Base-by-base conservation (phyloP, 1,140 invertebrate species). In the Drosophila pallidifrons region DNA sequence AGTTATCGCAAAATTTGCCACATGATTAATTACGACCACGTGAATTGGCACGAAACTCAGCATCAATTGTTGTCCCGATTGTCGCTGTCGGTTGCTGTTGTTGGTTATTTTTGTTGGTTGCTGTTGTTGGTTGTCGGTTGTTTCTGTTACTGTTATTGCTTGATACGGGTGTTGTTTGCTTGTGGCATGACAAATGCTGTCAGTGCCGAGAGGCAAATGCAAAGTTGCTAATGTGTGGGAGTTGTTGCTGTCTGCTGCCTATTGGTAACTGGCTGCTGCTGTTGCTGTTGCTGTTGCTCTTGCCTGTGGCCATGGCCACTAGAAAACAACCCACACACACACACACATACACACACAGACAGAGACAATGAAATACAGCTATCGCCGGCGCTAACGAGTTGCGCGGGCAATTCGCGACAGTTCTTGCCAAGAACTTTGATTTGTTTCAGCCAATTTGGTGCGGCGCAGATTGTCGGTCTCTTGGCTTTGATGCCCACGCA, bases 241-340 rank as follows among this genome's bases (percentile, higher is more conserved):
- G 70, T 55, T 64, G 55, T 65, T 59, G 59, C 28, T 45, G 60
- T 25, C 25, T 46, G 35, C 20, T 38, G 20, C 57, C 60, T 64
- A 16, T 49, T 35, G 46, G 11, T 55, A 72, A 32, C 30, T 35
- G 30, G 55, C 64, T 59, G 59, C 28, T 45, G 60, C 25, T 45
- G 25, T 3, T 54, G n/a, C 25, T 45, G 25, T 3, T 54, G n/a
- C 15, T 61, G 28, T 20, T 54, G 20, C 64, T 13, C 30, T 54
- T 46, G 67, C 58, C 38, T 63, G 47, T 43, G 81, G 81, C 74
- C 77, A 81, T 77, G 79, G 74, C 79, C 74, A 81, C 81, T 85
- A 81, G 57, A 71, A 75, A 73, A 61, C 54, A 16, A 13, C 81
- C 41, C 41, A 43, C 41, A 43, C 41, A 79, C 78, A 77, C 16